A percentile compares a stretch with the other conserved stretches of the same genome.
These are phyloP conservation scores for Eupithecia subfuscata DNA, from an alignment of 2,888 invertebrate species.

Conservation along the genomic window DNA sequence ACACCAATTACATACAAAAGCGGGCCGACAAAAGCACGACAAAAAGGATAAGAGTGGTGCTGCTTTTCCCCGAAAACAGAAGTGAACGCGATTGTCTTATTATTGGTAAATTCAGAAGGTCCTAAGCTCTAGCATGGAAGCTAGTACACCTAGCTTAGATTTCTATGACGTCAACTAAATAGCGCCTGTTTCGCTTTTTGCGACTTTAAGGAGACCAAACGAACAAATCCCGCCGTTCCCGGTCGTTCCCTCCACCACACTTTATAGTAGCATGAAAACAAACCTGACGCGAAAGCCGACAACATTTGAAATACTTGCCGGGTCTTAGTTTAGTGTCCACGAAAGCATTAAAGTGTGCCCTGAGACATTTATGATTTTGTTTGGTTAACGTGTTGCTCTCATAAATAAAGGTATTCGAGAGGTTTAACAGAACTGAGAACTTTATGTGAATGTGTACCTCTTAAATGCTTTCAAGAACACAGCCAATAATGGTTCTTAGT, in stretches of 20 bases:
- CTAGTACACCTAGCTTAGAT: neutral
- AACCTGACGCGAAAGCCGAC: conserved; percentile 19
- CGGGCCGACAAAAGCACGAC: too few relatives aligned
- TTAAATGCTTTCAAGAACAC: neutral
- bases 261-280: conserved; percentile 27
- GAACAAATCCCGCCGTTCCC: neutral
- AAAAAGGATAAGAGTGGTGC: too few relatives aligned
- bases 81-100: too few relatives aligned
- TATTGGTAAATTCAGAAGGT: too few relatives aligned
- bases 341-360: conserved; percentile 26
- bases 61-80: too few relatives aligned
- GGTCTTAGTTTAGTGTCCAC: conserved; percentile 30
- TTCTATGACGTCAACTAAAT: neutral
- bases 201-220: neutral
- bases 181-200: neutral
- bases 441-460: neutral
- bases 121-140: neutral
- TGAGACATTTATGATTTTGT: conserved; percentile 24
- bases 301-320: conserved; percentile 27
- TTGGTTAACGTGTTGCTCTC: conserved; percentile 21
- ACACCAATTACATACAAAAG: too few relatives aligned
- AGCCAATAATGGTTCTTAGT: neutral
- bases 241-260: conserved; percentile 2
- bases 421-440: conserved; percentile 5
- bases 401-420: conserved; percentile 5